Percentiles rank a stretch among this genome's conserved stretches.
These are phyloP conservation scores for Porites cylindrica DNA, from an alignment of 92 coral and sea anemone genomes.

Conservation along the genomic window DNA sequence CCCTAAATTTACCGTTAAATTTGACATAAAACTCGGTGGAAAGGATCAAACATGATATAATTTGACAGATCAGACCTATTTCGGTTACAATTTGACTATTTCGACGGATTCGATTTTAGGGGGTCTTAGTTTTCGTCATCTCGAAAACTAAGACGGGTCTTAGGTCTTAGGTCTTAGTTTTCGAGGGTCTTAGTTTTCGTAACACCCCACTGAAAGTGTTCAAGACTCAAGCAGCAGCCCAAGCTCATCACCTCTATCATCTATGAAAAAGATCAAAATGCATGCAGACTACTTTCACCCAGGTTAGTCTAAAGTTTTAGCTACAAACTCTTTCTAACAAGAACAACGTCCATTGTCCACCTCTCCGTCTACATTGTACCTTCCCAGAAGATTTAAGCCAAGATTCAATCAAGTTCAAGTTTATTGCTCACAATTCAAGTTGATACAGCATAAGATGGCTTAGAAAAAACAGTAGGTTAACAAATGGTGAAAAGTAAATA, in stretches of 20 bases:
- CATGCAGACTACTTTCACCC: slow-evolving; percentile 42
- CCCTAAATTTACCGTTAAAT: no score
- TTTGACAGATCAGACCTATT: no score
- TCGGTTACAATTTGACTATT: no score
- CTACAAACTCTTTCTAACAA: not conserved
- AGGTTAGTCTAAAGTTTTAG: not conserved
- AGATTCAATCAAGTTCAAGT: not conserved
- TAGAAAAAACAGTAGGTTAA: not conserved
- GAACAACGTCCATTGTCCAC: not conserved
- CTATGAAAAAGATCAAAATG: not conserved
- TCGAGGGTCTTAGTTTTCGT: no score
- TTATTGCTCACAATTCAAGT: not conserved
- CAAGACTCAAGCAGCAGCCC: slow-evolving; percentile 7
- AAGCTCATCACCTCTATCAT: slow-evolving; percentile 11
- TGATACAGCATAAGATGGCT: slow-evolving; percentile 1
- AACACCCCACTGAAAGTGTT: not conserved
- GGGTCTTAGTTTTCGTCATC: no score
- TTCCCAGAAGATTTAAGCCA: not conserved
- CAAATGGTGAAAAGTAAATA: not conserved
- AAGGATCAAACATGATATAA: no score
- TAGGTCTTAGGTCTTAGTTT: no score
- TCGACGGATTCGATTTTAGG: no score
- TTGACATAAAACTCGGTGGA: no score
- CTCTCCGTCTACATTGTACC: not conserved
- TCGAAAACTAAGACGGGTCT: no score